These are phyloP conservation scores for Salpingus planirostris DNA, from an alignment of 2,888 invertebrate species.

Conservation along the genomic window DNA sequence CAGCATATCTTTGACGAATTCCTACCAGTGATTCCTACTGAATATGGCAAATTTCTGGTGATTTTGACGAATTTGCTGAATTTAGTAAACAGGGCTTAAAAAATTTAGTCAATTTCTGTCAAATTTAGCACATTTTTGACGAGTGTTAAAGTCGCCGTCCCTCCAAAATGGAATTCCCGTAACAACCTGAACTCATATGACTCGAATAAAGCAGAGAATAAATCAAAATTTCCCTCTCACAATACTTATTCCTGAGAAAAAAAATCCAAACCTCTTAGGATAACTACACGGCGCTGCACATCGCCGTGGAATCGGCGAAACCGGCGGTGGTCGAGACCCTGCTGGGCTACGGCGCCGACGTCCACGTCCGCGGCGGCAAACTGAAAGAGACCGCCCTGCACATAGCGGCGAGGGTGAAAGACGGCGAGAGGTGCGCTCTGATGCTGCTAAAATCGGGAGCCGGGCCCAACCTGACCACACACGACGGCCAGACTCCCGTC, in stretches of 20 bases:
- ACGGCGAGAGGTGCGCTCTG: slow-evolving; percentile 86
- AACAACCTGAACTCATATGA: too few relatives aligned
- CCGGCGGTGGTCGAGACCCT: slow-evolving; percentile 93
- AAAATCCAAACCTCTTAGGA: slow-evolving; percentile 56
- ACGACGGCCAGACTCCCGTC: slow-evolving; percentile 94
- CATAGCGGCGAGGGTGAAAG: slow-evolving; percentile 89
- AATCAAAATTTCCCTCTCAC: background rate
- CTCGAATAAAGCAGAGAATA: too few relatives aligned
- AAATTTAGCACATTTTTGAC: too few relatives aligned
- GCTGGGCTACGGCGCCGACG: slow-evolving; percentile 93
- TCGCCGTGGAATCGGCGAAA: slow-evolving; percentile 91
- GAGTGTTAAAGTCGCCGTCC: too few relatives aligned
- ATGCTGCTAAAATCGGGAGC: slow-evolving; percentile 98
- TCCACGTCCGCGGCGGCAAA: slow-evolving; percentile 85
- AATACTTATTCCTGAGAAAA: too few relatives aligned
- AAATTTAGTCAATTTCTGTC: too few relatives aligned
- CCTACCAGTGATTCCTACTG: too few relatives aligned
- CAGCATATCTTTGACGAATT: too few relatives aligned
- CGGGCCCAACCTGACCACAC: slow-evolving; percentile 88
- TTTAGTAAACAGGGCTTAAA: too few relatives aligned
- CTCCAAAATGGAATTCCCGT: too few relatives aligned
- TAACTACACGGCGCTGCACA: slow-evolving; percentile 95
- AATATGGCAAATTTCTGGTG: too few relatives aligned
- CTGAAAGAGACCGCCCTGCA: slow-evolving; percentile 92
- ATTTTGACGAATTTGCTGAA: too few relatives aligned